Conservation (phyloP, 2,888 invertebrate genomes). For the Caenorhabditis panamensis region DNA sequence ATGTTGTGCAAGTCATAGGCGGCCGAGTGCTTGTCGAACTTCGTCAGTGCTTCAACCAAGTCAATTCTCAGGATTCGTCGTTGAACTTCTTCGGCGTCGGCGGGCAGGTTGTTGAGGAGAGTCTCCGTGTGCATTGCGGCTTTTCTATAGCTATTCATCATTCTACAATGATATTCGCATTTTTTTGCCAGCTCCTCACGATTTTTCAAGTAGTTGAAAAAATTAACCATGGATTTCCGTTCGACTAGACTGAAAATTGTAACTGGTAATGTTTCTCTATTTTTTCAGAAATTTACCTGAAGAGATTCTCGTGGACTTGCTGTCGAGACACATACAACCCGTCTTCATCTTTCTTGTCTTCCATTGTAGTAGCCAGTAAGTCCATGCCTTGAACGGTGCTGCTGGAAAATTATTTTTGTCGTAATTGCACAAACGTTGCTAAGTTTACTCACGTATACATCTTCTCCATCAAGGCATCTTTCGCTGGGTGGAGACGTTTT, state of each 20-base stretch:
- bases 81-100: not conserved
- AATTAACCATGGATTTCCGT: slow-evolving; percentile 18
- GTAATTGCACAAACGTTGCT: too few relatives aligned
- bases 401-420: too few relatives aligned
- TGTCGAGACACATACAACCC: slow-evolving; percentile 39
- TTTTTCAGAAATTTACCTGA: slow-evolving; percentile 3
- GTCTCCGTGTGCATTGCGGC: slow-evolving; percentile 1
- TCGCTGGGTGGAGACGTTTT: slow-evolving; percentile 85
- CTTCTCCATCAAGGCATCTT: slow-evolving; percentile 96
- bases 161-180: slow-evolving; percentile 1
- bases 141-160: not conserved
- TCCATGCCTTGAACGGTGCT: too few relatives aligned
- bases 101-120: not conserved
- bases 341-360: slow-evolving; percentile 5
- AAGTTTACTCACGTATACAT: slow-evolving; percentile 89
- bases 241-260: slow-evolving; percentile 39
- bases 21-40: slow-evolving; percentile 17
- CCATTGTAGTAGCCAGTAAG: not conserved
- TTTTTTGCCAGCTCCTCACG: slow-evolving; percentile 1
- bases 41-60: not conserved
- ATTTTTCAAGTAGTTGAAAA: slow-evolving; percentile 26
- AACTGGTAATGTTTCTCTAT: not conserved
- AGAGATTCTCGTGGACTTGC: slow-evolving; percentile 37
- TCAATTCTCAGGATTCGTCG: slow-evolving; percentile 11
- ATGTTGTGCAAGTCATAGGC: slow-evolving; percentile 7